These are phyloP conservation scores for Poecilia wingei DNA, from an alignment of 2,797 vertebrate genomes.

Conservation along the genomic window DNA sequence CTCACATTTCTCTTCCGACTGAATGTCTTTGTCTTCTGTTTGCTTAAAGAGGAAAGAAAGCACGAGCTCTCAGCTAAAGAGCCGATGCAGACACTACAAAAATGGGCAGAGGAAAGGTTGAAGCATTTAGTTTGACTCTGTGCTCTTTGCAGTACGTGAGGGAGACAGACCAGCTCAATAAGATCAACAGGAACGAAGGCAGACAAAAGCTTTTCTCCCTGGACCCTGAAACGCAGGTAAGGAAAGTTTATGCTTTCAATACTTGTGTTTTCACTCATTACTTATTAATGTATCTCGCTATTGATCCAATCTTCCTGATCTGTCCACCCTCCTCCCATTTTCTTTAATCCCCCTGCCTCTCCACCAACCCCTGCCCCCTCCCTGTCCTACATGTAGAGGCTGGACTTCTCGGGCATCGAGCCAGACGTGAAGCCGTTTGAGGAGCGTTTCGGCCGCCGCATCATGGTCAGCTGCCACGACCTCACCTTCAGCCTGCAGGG, in stretches of 20 bases:
- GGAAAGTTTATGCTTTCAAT: conserved; percentile 15
- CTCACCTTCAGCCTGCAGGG: conserved; percentile 92
- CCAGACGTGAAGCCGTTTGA: conserved; percentile 95
- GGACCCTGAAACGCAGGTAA: conserved; percentile 95
- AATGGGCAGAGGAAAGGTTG: background rate
- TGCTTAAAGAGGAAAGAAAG: background rate
- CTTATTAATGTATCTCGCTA: conserved; percentile 45
- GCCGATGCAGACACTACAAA: background rate
- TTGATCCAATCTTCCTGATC: conserved; percentile 30
- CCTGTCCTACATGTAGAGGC: conserved; percentile 77
- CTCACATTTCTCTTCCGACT: conserved; percentile 21
- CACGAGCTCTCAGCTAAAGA: background rate
- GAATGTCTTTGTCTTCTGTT: conserved; percentile 13
- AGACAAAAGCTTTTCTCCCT: conserved; percentile 93
- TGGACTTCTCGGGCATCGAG: conserved; percentile 97
- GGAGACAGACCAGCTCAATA: conserved; percentile 97
- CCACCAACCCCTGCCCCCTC: background rate
- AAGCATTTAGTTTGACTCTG: background rate
- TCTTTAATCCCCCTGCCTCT: background rate
- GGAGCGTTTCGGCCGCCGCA: conserved; percentile 90
- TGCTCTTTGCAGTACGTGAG: conserved; percentile 85
- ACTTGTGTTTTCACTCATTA: background rate
- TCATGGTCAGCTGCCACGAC: conserved; percentile 92
- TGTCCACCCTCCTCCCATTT: background rate
- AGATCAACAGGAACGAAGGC: conserved; percentile 92